Evolutionary conservation across 1,140 invertebrate species (phyloP).

Genomic region (Oedothorax gibbosus): DNA sequence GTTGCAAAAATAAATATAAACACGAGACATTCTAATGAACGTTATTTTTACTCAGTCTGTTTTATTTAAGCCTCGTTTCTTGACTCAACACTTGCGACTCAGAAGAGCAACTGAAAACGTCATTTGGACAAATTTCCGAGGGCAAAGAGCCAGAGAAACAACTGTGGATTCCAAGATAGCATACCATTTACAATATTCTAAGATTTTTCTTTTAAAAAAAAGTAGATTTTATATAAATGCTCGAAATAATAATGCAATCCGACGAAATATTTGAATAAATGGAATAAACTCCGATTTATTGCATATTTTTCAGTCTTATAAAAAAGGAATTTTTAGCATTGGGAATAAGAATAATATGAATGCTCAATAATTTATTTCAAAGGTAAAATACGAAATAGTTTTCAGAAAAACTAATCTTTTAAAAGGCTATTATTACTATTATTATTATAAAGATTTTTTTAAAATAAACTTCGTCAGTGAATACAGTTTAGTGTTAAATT

Average conservation of each 20-base stretch:
- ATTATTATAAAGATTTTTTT: too few species aligned
- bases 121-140: slow-evolving; percentile 6
- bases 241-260: slow-evolving; percentile 14
- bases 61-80: slow-evolving; percentile 19
- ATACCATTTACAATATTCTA: not conserved
- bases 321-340: not conserved
- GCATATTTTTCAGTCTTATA: not conserved
- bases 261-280: slow-evolving; percentile 30
- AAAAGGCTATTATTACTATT: too few species aligned
- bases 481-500: too few species aligned
- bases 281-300: not conserved
- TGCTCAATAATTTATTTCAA: too few species aligned
- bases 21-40: not conserved
- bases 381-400: too few species aligned
- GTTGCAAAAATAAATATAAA: too few species aligned
- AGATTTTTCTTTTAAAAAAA: not conserved
- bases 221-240: slow-evolving; percentile 4
- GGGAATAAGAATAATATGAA: too few species aligned
- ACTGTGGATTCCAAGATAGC: slow-evolving; percentile 10
- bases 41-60: not conserved
- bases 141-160: slow-evolving; percentile 36
- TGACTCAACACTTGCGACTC: slow-evolving; percentile 25
- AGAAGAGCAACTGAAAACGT: slow-evolving; percentile 16
- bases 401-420: too few species aligned
- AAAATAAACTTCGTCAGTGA: too few species aligned